Conservation (phyloP, 30 jellyfish, hydroid and myxozoan species). For the Rhopilema esculentum region DNA sequence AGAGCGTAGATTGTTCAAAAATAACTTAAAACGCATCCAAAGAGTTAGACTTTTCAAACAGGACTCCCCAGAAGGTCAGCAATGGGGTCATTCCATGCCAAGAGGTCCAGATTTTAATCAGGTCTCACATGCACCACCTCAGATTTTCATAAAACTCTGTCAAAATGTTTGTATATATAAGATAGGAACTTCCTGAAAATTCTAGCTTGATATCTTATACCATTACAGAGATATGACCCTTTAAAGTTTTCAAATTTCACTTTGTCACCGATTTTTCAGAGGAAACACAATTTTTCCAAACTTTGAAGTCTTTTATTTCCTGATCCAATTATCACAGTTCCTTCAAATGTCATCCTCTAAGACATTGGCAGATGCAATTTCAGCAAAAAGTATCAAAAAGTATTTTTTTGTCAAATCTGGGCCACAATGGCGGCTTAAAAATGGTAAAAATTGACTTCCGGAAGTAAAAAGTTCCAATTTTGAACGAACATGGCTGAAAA, state of each 20-base stretch:
- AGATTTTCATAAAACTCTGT: slow-evolving; percentile 9
- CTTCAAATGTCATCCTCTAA: slow-evolving; percentile 3
- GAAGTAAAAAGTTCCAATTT: slow-evolving; percentile 13
- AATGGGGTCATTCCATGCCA: slow-evolving; percentile 23
- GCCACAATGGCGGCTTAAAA: slow-evolving; percentile 31
- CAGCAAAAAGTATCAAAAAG: neutral
- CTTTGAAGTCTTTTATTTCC: neutral
- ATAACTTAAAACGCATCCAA: too few relatives aligned
- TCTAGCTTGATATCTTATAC: slow-evolving; percentile 29
- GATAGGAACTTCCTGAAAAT: slow-evolving; percentile 20
- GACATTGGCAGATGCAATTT: neutral
- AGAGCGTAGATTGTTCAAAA: too few relatives aligned
- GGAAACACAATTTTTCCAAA: neutral
- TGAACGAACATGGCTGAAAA: slow-evolving; percentile 12
- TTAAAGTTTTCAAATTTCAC: neutral
- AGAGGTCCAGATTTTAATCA: slow-evolving; percentile 19
- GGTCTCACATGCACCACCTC: slow-evolving; percentile 40
- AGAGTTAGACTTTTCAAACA: too few relatives aligned
- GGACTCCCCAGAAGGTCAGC: too few relatives aligned
- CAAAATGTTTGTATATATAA: slow-evolving; percentile 23
- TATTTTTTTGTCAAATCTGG: neutral
- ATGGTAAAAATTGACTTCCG: slow-evolving; percentile 14
- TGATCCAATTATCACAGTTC: neutral
- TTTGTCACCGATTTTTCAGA: neutral
- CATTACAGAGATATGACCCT: neutral